Percentiles rank a stretch among this genome's conserved stretches.
Evolutionary conservation across 2,888 invertebrate species (phyloP).

Genomic region (Fragum whitleyi): DNA sequence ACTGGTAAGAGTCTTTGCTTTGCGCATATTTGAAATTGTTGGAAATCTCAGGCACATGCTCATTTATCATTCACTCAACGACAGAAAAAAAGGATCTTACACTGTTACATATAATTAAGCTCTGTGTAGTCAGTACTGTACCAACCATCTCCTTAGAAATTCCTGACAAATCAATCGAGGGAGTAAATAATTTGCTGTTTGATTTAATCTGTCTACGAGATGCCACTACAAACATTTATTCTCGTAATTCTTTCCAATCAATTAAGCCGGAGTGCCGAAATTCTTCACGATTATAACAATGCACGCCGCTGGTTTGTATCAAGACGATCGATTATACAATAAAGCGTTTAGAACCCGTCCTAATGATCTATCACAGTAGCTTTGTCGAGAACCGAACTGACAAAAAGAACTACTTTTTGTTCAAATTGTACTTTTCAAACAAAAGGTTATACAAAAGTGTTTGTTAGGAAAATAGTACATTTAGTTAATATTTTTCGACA

Average conservation of each 20-base stretch:
- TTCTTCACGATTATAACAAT: conserved; percentile 23
- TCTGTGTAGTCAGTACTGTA: not conserved
- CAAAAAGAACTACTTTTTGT: not conserved
- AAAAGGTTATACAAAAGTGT: too few relatives aligned
- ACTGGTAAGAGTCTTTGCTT: too few relatives aligned
- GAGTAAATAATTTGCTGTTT: conserved; percentile 50
- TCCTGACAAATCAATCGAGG: conserved; percentile 47
- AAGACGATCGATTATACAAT: conserved; percentile 29
- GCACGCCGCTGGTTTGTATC: conserved; percentile 35
- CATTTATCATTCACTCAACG: too few relatives aligned
- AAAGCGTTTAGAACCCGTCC: not conserved
- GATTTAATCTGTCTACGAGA: conserved; percentile 56
- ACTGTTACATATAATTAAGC: too few relatives aligned
- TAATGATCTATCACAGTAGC: not conserved
- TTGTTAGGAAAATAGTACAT: too few relatives aligned
- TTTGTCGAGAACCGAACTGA: not conserved
- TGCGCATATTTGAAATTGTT: too few relatives aligned
- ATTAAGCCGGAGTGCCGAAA: conserved; percentile 56
- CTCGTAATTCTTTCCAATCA: conserved; percentile 61
- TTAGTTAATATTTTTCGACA: too few relatives aligned
- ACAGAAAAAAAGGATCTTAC: too few relatives aligned
- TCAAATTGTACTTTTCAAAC: too few relatives aligned
- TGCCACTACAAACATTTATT: conserved; percentile 59
- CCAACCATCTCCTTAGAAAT: not conserved
- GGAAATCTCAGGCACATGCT: too few relatives aligned